These are phyloP conservation scores for Phymatocera aterrima DNA, from an alignment of 2,888 invertebrate genomes.

Conservation along the genomic window DNA sequence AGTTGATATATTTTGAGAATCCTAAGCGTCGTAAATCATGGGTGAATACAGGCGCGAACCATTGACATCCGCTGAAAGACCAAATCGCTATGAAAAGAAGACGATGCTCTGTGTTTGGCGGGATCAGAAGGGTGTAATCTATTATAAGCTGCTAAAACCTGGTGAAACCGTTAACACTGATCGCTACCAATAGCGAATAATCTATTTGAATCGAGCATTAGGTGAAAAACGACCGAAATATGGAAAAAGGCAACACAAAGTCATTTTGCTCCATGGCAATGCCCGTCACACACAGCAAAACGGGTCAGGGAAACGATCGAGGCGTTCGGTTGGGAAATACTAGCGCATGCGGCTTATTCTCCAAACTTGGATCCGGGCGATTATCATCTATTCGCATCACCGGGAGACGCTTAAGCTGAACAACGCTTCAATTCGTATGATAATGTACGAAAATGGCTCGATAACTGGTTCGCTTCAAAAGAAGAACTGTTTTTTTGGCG, in stretches of 20 bases:
- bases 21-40: constrained; percentile 50
- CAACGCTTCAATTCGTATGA: constrained; percentile 49
- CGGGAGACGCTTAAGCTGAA: constrained; percentile 51
- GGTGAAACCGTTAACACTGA: constrained; percentile 51
- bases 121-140: constrained; percentile 45
- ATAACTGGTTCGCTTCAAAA: constrained; percentile 48
- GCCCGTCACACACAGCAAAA: constrained; percentile 49
- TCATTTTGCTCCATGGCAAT: constrained; percentile 53
- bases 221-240: constrained; percentile 53
- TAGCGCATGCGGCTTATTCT: constrained; percentile 53
- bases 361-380: constrained; percentile 54
- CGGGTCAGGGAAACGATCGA: constrained; percentile 51
- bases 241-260: constrained; percentile 49
- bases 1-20: constrained; percentile 47
- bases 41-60: constrained; percentile 49
- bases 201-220: constrained; percentile 45
- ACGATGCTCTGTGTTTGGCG: constrained; percentile 49
- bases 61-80: constrained; percentile 49
- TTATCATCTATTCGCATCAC: constrained; percentile 52
- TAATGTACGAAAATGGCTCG: constrained; percentile 47
- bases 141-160: constrained; percentile 52
- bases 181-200: constrained; percentile 51
- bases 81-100: constrained; percentile 50
- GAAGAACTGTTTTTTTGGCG: constrained; percentile 47
- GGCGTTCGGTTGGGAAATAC: constrained; percentile 49